These are phyloP conservation scores for Cyanoliseus patagonus DNA, from an alignment of 2,113 vertebrate species.

Conservation along the genomic window DNA sequence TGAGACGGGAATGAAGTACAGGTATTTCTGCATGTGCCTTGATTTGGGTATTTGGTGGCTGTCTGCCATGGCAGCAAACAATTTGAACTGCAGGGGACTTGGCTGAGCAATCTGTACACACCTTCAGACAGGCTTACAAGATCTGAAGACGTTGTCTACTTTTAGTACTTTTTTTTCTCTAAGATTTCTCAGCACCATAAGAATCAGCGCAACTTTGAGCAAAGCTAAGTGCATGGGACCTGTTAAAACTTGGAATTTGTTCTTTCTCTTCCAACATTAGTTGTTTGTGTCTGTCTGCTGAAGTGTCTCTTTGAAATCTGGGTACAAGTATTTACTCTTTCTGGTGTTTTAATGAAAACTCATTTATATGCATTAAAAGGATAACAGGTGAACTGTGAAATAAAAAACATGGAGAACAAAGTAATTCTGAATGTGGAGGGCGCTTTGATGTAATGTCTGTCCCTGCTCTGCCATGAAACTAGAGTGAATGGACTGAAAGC, in stretches of 20 bases:
- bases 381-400: fast-evolving
- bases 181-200: fast-evolving
- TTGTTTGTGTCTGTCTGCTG: background rate
- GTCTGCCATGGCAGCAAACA: fast-evolving
- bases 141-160: fast-evolving
- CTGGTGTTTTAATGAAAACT: background rate
- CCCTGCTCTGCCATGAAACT: background rate
- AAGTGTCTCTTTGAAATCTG: background rate
- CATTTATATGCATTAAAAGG: background rate
- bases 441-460: background rate
- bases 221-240: fast-evolving
- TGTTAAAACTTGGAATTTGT: background rate
- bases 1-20: conserved; percentile 86
- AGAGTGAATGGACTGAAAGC: background rate
- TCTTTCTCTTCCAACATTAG: background rate
- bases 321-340: background rate
- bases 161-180: fast-evolving
- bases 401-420: background rate
- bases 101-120: fast-evolving
- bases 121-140: background rate
- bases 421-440: background rate
- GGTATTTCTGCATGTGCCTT: conserved; percentile 65
- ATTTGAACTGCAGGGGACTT: fast-evolving
- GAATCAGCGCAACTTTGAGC: fast-evolving
- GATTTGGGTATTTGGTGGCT: background rate